These are phyloP conservation scores for Nasonia oneida DNA, from an alignment of 2,888 invertebrate genomes.

Conservation along the genomic window DNA sequence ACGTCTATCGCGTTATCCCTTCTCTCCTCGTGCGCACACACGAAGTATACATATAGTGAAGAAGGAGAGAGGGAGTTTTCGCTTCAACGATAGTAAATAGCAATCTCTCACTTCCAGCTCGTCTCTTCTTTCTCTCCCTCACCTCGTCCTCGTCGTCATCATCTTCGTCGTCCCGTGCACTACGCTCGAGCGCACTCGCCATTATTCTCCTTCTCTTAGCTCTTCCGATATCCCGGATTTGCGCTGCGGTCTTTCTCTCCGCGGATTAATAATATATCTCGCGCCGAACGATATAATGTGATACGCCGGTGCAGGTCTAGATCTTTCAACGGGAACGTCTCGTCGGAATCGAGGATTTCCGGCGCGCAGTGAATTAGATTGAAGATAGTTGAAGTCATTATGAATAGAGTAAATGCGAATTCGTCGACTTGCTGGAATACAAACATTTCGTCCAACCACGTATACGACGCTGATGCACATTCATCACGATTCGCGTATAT, in stretches of 20 bases:
- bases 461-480: too few relatives aligned
- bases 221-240: conserved; percentile 32
- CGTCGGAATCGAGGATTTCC: too few relatives aligned
- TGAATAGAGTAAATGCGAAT: too few relatives aligned
- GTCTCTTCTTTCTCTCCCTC: conserved; percentile 19
- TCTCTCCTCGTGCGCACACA: conserved; percentile 29
- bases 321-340: too few relatives aligned
- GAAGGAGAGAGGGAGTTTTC: conserved; percentile 65
- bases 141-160: not conserved
- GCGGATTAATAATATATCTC: conserved; percentile 3
- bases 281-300: not conserved
- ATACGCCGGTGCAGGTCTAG: too few relatives aligned
- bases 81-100: conserved; percentile 69
- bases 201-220: conserved; percentile 47
- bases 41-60: not conserved
- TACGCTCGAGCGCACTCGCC: conserved; percentile 7
- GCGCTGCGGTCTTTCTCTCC: not conserved
- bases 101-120: conserved; percentile 55
- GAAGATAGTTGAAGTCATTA: too few relatives aligned
- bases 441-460: too few relatives aligned
- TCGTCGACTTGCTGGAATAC: too few relatives aligned
- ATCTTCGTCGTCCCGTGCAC: not conserved
- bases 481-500: too few relatives aligned
- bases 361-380: too few relatives aligned
- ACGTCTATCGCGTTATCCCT: conserved; percentile 71